phyloP scores from a whole-genome alignment of 1,140 invertebrate species.

The Rhagoletis pomonella region DNA sequence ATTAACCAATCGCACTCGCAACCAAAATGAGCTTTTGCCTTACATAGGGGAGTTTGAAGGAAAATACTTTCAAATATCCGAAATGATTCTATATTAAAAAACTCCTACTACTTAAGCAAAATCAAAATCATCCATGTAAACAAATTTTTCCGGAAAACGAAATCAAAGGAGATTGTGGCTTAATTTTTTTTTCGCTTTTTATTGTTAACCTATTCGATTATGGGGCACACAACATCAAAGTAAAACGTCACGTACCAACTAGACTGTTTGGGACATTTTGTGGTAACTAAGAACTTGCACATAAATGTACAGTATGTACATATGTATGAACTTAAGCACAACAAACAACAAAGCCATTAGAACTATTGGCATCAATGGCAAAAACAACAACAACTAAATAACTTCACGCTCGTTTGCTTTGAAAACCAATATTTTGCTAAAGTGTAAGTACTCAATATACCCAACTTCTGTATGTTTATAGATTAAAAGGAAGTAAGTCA shows the following conservation, averaged over 20 bases:
- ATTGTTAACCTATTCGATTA: not conserved
- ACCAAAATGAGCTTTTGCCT: too few species aligned
- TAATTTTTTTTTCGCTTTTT: not conserved
- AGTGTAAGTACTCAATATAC: not conserved
- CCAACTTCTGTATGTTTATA: conserved; percentile 11
- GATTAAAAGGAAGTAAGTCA: conserved; percentile 31
- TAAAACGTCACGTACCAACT: conserved; percentile 14
- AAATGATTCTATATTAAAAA: too few species aligned
- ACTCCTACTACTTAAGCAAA: too few species aligned
- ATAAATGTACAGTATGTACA: not conserved
- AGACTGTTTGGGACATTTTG: conserved; percentile 43
- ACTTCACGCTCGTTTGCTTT: not conserved
- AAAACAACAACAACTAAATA: not conserved
- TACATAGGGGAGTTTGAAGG: too few species aligned
- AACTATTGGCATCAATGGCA: not conserved
- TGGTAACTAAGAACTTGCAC: conserved; percentile 18
- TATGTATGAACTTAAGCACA: too few species aligned
- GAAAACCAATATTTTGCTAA: conserved; percentile 44
- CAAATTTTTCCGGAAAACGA: too few species aligned
- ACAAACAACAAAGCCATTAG: not conserved
- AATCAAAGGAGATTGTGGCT: conserved; percentile 2
- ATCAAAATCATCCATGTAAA: too few species aligned
- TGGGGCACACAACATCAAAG: conserved; percentile 36
- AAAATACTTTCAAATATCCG: too few species aligned
- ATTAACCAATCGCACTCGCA: too few species aligned